Conservation (phyloP, 2,888 invertebrate genomes). For the Amblyteles armatorius region DNA sequence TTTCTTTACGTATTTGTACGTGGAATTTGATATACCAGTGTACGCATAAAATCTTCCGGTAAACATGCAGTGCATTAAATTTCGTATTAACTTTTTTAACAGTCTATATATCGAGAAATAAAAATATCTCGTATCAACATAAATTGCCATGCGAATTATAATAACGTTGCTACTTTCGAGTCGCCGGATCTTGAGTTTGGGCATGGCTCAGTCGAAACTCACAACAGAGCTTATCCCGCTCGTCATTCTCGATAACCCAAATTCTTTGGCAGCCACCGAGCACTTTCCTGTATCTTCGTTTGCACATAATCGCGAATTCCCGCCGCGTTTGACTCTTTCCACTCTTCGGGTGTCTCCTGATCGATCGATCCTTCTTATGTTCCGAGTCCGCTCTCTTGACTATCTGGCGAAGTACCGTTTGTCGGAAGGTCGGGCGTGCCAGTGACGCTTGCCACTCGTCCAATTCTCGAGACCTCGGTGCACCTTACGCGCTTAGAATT, state of each 20-base stretch:
- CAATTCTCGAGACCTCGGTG: neutral
- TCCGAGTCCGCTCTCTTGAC: constrained; percentile 3
- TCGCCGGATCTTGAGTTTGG: neutral
- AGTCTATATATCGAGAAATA: neutral
- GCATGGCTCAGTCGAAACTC: neutral
- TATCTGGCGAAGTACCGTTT: constrained; percentile 42
- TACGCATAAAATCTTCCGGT: too few relatives aligned
- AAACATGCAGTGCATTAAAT: too few relatives aligned
- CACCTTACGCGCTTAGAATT: constrained; percentile 33
- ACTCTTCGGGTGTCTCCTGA: neutral
- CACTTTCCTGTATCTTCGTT: constrained; percentile 31
- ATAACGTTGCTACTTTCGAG: neutral
- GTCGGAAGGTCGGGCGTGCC: constrained; percentile 25
- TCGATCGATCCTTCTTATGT: neutral
- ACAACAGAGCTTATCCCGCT: neutral
- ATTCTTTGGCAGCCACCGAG: constrained; percentile 33
- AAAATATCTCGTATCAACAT: neutral
- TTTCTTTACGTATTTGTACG: too few relatives aligned
- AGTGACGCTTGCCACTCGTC: constrained; percentile 20
- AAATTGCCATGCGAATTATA: neutral
- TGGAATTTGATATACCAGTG: too few relatives aligned
- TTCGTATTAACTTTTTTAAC: too few relatives aligned
- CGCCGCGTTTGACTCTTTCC: constrained; percentile 9
- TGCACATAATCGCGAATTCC: constrained; percentile 25
- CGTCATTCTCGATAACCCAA: constrained; percentile 13